A percentile compares a stretch with the other conserved stretches of the same genome.
Evolutionary conservation across 2,888 invertebrate species (phyloP).

Genomic region (Oscheius onirici): DNA sequence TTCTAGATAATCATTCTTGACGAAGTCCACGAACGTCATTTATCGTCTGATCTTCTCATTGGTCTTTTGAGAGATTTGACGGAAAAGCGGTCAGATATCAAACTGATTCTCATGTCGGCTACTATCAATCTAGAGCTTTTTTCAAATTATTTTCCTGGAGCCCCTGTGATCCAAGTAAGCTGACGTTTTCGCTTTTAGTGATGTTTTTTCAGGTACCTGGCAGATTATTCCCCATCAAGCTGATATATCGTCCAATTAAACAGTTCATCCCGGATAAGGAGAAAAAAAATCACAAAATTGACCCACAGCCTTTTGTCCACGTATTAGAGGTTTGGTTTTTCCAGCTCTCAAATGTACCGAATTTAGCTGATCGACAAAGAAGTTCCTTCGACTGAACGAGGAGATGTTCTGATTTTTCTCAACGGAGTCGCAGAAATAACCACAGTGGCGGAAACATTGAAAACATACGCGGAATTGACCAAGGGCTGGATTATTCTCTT

Average conservation of each 20-base stretch:
- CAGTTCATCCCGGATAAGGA: conserved; percentile 71
- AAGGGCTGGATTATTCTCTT: conserved; percentile 90
- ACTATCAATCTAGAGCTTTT: conserved; percentile 97
- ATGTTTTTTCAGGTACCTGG: conserved; percentile 83
- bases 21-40: conserved; percentile 95
- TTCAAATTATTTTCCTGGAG: conserved; percentile 86
- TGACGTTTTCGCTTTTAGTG: background rate
- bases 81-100: conserved; percentile 77
- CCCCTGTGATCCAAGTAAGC: conserved; percentile 82
- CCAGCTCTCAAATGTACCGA: background rate
- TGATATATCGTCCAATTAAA: conserved; percentile 83
- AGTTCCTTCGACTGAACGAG: conserved; percentile 85
- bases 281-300: conserved; percentile 80
- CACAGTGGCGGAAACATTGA: conserved; percentile 68
- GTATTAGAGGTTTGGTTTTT: conserved; percentile 79
- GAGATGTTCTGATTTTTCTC: conserved; percentile 92
- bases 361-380: conserved; percentile 84
- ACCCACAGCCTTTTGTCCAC: conserved; percentile 90
- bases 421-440: conserved; percentile 77
- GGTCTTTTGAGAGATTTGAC: conserved; percentile 93
- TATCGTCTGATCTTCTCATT: conserved; percentile 91
- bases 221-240: conserved; percentile 88
- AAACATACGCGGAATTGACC: conserved; percentile 82
- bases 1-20: conserved; percentile 88
- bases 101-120: conserved; percentile 94